Evolutionary conservation across 2,888 invertebrate species (phyloP), one percentile per base, ranked within the genome.

Genomic region (Drosophila neutralis): DNA sequence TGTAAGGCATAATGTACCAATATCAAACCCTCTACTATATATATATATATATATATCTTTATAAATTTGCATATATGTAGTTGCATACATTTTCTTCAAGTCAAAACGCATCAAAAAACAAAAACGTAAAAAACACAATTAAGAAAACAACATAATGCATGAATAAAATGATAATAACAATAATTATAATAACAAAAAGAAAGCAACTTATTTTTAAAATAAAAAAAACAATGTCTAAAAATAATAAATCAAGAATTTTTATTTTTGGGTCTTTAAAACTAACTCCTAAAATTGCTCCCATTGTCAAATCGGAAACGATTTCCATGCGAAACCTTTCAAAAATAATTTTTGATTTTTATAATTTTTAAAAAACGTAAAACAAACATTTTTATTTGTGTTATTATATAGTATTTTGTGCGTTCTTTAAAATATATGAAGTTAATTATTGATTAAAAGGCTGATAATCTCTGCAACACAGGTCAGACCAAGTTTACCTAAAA

Each of bases 51-150:
- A 56, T 29, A 33, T 51, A 38, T 80, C 24, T 69, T 42, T 63
- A 53, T 69, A 52, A 58, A 63, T 66, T 57, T 61, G 53, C 42
- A 27, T 74, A 67, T 53, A 65, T 58, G 52, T 62, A 65, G 48
- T 72, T 59, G 72, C 69, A 67, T 66, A 58, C 56, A 72, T 69
- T 80, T 86, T 84, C 77, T 81, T 62, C 81, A 86, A 85, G 85
- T 85, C 87, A 85, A 77, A 69, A 70, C 57, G 59, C 74, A 74
- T 69, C 69, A 52, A 58, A 62, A 62, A 29, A 54, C 11, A 36
- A 36, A 24, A 36, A 36, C 24, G 24, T 35, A 54, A 38, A 18
- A 35, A 57, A 38, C 40, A 6, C 65, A 56, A 27, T 73, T 49
- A 73, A 64, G 42, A 75, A 31, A 74, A 62, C 42, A 15, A 54